A percentile compares a stretch with the other conserved stretches of the same genome.
These are phyloP conservation scores for Myotis brandtii DNA, from an alignment of 2,113 vertebrate species.

Conservation along the genomic window DNA sequence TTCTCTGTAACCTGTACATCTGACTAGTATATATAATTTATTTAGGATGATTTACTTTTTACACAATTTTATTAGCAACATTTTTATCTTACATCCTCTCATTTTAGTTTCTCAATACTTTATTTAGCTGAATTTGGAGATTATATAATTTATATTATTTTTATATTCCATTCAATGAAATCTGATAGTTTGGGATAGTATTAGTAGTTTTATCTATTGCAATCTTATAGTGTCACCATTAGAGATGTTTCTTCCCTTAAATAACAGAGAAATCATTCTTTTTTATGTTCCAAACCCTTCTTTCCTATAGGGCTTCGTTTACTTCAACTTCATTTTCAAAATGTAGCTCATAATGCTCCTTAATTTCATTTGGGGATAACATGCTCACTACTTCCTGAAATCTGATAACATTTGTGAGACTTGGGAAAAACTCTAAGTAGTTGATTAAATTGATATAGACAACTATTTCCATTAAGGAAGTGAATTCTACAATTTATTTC, in stretches of 20 bases:
- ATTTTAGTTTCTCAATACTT: constrained; percentile 46
- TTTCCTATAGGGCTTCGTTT: neutral
- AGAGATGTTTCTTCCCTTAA: neutral
- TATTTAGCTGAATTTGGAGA: constrained; percentile 15
- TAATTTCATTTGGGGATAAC: neutral
- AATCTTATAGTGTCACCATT: neutral
- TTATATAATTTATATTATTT: neutral
- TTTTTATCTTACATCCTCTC: neutral
- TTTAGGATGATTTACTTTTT: neutral
- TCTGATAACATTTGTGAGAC: neutral
- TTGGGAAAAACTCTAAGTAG: neutral
- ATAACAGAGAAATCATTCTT: neutral
- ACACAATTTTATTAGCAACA: constrained; percentile 21
- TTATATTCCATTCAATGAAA: neutral
- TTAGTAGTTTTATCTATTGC: constrained; percentile 15
- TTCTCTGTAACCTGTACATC: constrained; percentile 10
- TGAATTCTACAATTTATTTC: neutral
- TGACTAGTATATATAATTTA: constrained; percentile 25
- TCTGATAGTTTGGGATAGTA: neutral
- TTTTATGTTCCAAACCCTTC: neutral
- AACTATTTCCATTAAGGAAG: neutral
- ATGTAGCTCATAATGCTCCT: neutral
- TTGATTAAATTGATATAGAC: constrained; percentile 1
- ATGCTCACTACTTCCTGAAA: neutral
- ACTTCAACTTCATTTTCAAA: neutral